Base-by-base conservation (phyloP, 2,888 invertebrate genomes). In the Andrena bucephala region DNA sequence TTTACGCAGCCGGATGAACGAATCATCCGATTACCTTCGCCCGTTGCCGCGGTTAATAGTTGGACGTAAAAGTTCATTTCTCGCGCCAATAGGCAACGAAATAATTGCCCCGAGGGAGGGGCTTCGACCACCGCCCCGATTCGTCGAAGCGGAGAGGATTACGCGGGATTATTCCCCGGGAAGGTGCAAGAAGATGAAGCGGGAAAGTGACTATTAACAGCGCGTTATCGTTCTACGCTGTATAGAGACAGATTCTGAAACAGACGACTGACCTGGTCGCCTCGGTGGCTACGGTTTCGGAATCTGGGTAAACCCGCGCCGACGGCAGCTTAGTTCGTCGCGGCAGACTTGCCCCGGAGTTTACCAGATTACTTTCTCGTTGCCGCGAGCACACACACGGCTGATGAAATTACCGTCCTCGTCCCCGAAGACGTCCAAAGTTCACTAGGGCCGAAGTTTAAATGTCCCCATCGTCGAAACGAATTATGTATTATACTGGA, bases 311-410 rank as follows among this genome's bases (percentile, higher is more conserved):
- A 79, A 85, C 68, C 79, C 68, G 76, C 36, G 59, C 63, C 63
- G 59, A 27, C 31, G 31, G 50, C 65, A 67, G 68, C 48, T 48
- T 66, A 42, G 69, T 59, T 2, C 33, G 52, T 24, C 8, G 42
- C 1, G 67, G 20, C 50, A 67, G 66, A 71, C 50, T 78, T 78
- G 16, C 33, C 69, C 31, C 1, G 1, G 74, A 83, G 79, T 79
- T 82, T 62, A 62, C 68, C 31, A 63, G 72, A 85, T 84, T 85
- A 82, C 85, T 85, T 84, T 79, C 74, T 54, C 77, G 73, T 66
- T 63, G 54, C 50, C 42, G 48, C 31, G 24, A 54, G 33, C 68
- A 50, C 36, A 8, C 69, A 50, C 36, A 4, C 36, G 27, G n/a
- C 63, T 68, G 83, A 83, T 77, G 77, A 82, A 83, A 83, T 83